Evolutionary conservation across 2,797 vertebrate genomes (phyloP).

Genomic region (Emydoidea blandingii): DNA sequence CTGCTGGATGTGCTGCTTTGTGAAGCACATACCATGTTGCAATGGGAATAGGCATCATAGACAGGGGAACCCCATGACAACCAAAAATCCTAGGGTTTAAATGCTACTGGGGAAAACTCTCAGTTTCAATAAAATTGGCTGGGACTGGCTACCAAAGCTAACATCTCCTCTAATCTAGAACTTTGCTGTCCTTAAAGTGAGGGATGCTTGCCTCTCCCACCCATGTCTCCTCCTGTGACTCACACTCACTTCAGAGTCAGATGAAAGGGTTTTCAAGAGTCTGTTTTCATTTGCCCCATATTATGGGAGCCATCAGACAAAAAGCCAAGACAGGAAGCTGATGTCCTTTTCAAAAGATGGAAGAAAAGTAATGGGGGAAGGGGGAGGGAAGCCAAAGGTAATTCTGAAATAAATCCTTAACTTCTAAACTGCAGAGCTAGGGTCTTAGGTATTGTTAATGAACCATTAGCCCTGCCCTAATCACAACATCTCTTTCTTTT

Average conservation of each 20-base stretch:
- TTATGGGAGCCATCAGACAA: constrained; percentile 58
- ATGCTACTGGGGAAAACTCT: background rate
- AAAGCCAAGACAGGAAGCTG: constrained; percentile 61
- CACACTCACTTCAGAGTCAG: background rate
- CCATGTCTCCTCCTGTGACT: background rate
- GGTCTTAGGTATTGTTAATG: constrained; percentile 69
- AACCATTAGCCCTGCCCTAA: constrained; percentile 72
- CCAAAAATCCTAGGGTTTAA: background rate
- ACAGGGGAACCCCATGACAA: background rate
- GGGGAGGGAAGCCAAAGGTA: constrained; percentile 24
- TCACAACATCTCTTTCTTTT: constrained; percentile 78
- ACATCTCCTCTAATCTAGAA: background rate
- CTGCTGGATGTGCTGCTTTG: background rate
- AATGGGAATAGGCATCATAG: background rate
- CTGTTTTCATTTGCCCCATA: constrained; percentile 63
- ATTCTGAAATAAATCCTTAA: constrained; percentile 69
- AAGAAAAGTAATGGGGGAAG: constrained; percentile 44
- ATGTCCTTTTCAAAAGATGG: constrained; percentile 62
- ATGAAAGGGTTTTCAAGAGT: constrained; percentile 40
- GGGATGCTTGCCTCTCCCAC: background rate
- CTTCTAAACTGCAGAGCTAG: constrained; percentile 44
- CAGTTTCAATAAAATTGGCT: background rate
- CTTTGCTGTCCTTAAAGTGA: background rate
- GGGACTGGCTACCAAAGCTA: background rate
- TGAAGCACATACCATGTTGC: background rate